These are phyloP conservation scores for Dolichallabes microphthalmus DNA, from an alignment of 2,113 vertebrate genomes.

Conservation along the genomic window DNA sequence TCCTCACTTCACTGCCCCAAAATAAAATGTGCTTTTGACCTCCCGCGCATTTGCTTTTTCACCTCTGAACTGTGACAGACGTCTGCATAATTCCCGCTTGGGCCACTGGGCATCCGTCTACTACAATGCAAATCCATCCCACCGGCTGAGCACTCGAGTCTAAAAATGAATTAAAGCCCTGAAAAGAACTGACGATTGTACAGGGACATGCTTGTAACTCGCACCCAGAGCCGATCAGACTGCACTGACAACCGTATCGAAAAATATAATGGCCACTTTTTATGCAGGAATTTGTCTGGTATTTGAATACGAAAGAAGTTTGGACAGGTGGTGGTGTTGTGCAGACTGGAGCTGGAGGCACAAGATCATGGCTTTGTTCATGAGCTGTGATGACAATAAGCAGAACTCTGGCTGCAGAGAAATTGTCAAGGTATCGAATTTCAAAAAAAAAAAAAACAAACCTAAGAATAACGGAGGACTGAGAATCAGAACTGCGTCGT, in stretches of 20 bases:
- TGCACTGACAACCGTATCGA: slow-evolving; percentile 46
- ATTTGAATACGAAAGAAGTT: slow-evolving; percentile 53
- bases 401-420: slow-evolving; percentile 17
- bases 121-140: slow-evolving; percentile 35
- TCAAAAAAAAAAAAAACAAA: neutral
- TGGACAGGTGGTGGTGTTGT: neutral
- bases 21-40: slow-evolving; percentile 56
- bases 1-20: slow-evolving; percentile 54
- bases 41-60: slow-evolving; percentile 38
- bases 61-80: slow-evolving; percentile 56
- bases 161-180: slow-evolving; percentile 22
- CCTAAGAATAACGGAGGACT: slow-evolving; percentile 45
- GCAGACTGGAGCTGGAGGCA: neutral
- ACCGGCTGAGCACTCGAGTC: neutral
- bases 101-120: slow-evolving; percentile 36
- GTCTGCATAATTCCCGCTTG: slow-evolving; percentile 36
- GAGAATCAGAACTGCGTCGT: slow-evolving; percentile 70
- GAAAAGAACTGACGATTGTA: slow-evolving; percentile 11
- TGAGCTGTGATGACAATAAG: slow-evolving; percentile 1
- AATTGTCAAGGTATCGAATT: slow-evolving; percentile 23
- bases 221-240: slow-evolving; percentile 32
- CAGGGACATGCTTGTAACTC: slow-evolving; percentile 33
- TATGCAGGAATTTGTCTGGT: slow-evolving; percentile 21
- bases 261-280: slow-evolving; percentile 42
- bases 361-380: neutral